Base-by-base conservation (phyloP, 2,888 invertebrate species). In the Brachyopa scutellaris region DNA sequence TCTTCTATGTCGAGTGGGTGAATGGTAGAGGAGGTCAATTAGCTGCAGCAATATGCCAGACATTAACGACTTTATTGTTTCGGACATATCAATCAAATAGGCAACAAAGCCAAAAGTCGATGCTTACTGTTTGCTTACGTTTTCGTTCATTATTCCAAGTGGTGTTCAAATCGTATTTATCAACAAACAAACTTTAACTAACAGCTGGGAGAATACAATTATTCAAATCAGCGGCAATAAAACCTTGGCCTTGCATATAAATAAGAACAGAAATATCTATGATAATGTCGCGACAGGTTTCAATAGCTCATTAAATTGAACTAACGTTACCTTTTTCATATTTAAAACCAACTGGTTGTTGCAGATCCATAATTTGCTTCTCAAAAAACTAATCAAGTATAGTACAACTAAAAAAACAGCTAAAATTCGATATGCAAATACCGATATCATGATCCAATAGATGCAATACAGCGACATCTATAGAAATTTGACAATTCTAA, bases 381-480 rank as follows among this genome's bases (percentile, higher is more conserved):
- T 62, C 15, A 15, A 26, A 47, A 36, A 23, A 47, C 21, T 36
- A 45, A 62, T 45, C 45, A 23, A 36, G 62, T 33, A 47, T 47
- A 61, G n/a, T n/a, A n/a, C n/a, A n/a, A 61, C 19, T 40, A 2
- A 5, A 59, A 26, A 29, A 59, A 26, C 26, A 11, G 7, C 29
- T 29, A 17, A 42, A 17, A 5, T 42, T n/a, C 29, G 8, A 31
- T 45, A 59, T 59, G 42, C 42, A 59, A 59, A 59, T 59, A n/a
- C n/a, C n/a, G n/a, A n/a, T n/a, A 29, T 42, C 31, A 42, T 42
- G 29, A 19, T 45, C 31, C 3, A 11, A 19, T 2, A 8, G 42
- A 19, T 59, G 59, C 26, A 26, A 26, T 6, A 26, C 59, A 59
- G 59, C 42, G 19, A 45, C 42, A 59, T 59, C 59, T 42, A n/a